A percentile compares a stretch with the other conserved stretches of the same genome.
phyloP scores from a whole-genome alignment of 2,888 invertebrate species.

The Archips crataeganus region DNA sequence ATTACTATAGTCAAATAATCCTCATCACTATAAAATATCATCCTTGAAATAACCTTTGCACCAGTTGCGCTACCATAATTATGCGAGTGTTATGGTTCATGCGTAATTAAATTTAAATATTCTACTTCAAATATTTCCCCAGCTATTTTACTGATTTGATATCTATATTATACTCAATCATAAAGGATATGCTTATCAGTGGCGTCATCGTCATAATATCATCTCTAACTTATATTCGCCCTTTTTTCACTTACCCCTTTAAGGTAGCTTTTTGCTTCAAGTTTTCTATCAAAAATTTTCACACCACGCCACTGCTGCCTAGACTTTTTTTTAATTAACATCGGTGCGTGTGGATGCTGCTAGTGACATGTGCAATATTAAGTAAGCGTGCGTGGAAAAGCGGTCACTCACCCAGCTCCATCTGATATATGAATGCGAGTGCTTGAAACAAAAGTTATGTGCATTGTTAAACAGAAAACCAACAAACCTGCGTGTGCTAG shows the following conservation, averaged over 20 bases:
- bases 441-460: slow-evolving; percentile 88
- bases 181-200: no score
- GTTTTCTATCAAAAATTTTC: no score
- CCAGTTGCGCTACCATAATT: background rate
- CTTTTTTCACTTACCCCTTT: no score
- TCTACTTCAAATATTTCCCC: no score
- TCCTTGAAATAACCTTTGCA: background rate
- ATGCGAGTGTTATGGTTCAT: no score
- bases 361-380: background rate
- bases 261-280: no score
- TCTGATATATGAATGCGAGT: slow-evolving; percentile 95
- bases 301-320: background rate
- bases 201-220: no score
- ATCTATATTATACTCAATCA: no score
- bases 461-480: slow-evolving; percentile 30
- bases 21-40: background rate
- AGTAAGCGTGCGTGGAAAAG: slow-evolving; percentile 27
- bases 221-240: no score
- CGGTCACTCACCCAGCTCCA: slow-evolving; percentile 91
- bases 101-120: no score
- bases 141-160: no score
- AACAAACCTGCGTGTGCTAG: slow-evolving; percentile 7
- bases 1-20: no score
- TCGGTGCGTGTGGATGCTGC: background rate
- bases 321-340: background rate